Percentiles rank a stretch among this genome's conserved stretches.
Evolutionary conservation across 2,888 invertebrate genomes (phyloP).

Genomic region (Limenitis camilla): DNA sequence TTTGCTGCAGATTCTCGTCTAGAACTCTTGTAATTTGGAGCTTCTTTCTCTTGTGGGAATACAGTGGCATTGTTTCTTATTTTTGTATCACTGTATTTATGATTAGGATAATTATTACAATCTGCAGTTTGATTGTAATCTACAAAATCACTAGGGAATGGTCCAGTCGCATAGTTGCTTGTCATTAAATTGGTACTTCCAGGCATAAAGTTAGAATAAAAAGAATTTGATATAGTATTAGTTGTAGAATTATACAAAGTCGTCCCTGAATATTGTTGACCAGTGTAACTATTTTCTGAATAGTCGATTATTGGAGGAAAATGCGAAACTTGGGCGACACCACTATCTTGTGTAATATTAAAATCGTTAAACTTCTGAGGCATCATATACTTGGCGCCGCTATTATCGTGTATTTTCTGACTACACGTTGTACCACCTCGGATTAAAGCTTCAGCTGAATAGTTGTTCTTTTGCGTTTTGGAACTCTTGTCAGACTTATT

Average conservation of each 20-base stretch:
- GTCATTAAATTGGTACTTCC: conserved; percentile 59
- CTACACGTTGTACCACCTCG: conserved; percentile 51
- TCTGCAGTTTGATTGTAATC: conserved; percentile 63
- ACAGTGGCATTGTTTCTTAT: conserved; percentile 52
- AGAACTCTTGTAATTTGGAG: conserved; percentile 48
- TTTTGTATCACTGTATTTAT: conserved; percentile 64
- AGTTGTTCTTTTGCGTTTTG: conserved; percentile 60
- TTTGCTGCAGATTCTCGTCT: conserved; percentile 59
- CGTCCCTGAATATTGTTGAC: conserved; percentile 63
- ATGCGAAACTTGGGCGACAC: conserved; percentile 66
- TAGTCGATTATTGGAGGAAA: conserved; percentile 65
- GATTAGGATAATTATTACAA: conserved; percentile 62
- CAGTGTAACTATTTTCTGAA: conserved; percentile 55
- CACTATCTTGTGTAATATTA: conserved; percentile 49
- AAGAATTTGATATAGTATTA: conserved; percentile 64
- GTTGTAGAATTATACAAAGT: conserved; percentile 62
- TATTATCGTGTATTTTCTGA: conserved; percentile 53
- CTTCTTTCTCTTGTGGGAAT: conserved; percentile 52
- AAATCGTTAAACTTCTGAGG: conserved; percentile 61
- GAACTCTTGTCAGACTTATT: conserved; percentile 47
- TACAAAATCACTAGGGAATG: conserved; percentile 58
- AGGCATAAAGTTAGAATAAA: conserved; percentile 67
- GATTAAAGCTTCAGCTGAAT: conserved; percentile 63
- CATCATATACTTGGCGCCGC: conserved; percentile 47
- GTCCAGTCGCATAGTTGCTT: conserved; percentile 53